These are phyloP conservation scores for Dicranocentrus wangi DNA, from an alignment of 2,888 invertebrate species.

Conservation along the genomic window DNA sequence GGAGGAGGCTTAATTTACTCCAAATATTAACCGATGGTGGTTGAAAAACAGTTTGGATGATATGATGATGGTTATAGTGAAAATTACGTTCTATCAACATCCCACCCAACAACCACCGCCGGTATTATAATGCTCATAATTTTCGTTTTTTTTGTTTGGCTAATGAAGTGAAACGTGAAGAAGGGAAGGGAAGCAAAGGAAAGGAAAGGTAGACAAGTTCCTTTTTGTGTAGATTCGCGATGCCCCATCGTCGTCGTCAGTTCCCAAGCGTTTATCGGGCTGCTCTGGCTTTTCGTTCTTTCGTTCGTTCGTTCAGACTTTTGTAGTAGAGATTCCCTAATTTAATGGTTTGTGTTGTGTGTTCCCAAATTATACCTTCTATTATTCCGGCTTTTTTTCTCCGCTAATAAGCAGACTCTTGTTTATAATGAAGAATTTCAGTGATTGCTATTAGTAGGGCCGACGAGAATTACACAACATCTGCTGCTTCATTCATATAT, in stretches of 20 bases:
- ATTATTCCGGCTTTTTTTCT: not conserved
- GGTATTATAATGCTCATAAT: slow-evolving; percentile 45
- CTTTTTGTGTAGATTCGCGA: not conserved
- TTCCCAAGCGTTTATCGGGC: too few species aligned
- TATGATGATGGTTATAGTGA: slow-evolving; percentile 54
- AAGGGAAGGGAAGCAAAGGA: not conserved
- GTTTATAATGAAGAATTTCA: slow-evolving; percentile 58
- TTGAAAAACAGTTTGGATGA: slow-evolving; percentile 56
- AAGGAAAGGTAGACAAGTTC: not conserved
- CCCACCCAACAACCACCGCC: not conserved
- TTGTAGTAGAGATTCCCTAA: too few species aligned
- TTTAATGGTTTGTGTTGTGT: slow-evolving; percentile 21
- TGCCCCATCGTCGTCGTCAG: slow-evolving; percentile 35
- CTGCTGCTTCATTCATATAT: slow-evolving; percentile 37
- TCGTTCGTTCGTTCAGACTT: too few species aligned
- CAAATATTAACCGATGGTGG: slow-evolving; percentile 55
- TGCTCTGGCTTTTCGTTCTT: too few species aligned
- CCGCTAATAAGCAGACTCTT: slow-evolving; percentile 18
- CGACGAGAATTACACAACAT: slow-evolving; percentile 60
- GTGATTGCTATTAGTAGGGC: slow-evolving; percentile 34
- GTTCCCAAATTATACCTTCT: too few species aligned
- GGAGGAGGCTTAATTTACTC: slow-evolving; percentile 62
- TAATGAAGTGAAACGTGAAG: slow-evolving; percentile 48
- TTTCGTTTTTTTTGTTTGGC: slow-evolving; percentile 27
- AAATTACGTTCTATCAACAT: slow-evolving; percentile 55